Evolutionary conservation across 2,888 invertebrate species (phyloP).

Genomic region (Dicyrtomina minuta): DNA sequence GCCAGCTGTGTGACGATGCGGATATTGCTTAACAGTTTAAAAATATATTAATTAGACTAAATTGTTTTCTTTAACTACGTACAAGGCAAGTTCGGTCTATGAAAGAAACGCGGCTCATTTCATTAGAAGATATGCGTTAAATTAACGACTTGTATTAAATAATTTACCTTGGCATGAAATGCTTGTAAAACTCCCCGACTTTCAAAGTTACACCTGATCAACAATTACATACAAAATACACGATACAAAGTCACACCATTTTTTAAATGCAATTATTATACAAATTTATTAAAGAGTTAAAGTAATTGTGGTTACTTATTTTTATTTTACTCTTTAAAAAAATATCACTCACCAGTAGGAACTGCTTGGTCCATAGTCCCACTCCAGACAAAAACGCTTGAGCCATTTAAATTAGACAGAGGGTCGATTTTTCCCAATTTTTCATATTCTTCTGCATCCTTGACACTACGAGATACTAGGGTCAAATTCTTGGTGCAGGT

Average conservation of each 20-base stretch:
- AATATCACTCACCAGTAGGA: slow-evolving; percentile 7
- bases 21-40: neutral
- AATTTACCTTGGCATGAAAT: too few species aligned
- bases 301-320: neutral
- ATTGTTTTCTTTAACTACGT: too few species aligned
- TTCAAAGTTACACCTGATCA: slow-evolving; percentile 14
- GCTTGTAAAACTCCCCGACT: slow-evolving; percentile 2
- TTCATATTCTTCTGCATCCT: slow-evolving; percentile 1
- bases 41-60: too few species aligned
- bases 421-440: slow-evolving; percentile 11
- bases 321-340: neutral
- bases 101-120: too few species aligned
- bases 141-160: too few species aligned
- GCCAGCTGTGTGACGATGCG: neutral
- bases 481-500: slow-evolving; percentile 12
- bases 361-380: slow-evolving; percentile 6
- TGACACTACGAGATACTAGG: neutral
- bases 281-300: neutral
- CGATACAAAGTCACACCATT: neutral
- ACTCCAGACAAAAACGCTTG: slow-evolving; percentile 13
- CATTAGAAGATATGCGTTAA: too few species aligned
- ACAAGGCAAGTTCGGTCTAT: too few species aligned
- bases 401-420: slow-evolving; percentile 11
- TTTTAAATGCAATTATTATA: neutral
- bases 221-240: too few species aligned